Evolutionary conservation across 1,140 invertebrate species (phyloP), one percentile per base, ranked within the genome.

Genomic region (Cydia amplana): DNA sequence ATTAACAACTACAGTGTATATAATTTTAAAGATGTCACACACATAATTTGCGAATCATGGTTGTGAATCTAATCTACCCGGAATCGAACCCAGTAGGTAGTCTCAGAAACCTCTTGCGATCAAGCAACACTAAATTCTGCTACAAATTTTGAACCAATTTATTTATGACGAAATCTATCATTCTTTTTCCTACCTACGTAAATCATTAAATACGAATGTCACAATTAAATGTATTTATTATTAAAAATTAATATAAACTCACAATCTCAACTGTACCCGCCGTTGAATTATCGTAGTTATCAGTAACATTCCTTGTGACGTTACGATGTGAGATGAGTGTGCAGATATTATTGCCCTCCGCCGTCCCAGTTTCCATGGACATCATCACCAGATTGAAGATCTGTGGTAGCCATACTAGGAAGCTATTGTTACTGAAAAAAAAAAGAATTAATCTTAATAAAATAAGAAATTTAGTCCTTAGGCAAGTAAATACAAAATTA

Each of bases 371-470:
- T 12, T 80, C 79, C 64, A 89, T 46, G 4, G 83, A 79, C 23
- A 85, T 23, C 72, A 79, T 78, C 10, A 91, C 82, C 14, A 87
- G 12, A 74, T 88, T 85, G 74, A 90, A 23, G 43, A 91, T 83
- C 25, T 90, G 85, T 0, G 90, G 87, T 10, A 92, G 78, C 90
- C 90, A 92, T 0, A 89, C 76, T 12, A 91, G 77, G 73, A 89
- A 87, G 32, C 85, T 90, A 80, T 92, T 92, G 70, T 92, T 92
- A 16, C 91, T 92, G 84, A 83, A 32, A 6, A 43, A 74, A 55
- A 74, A 49, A 51, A 12, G 10, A 10, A 40, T 40, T 7, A 40
- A 12, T 9, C 10, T 40, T 10, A 40, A 40, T 40, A 36, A 2
- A 67, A 74, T 4, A 65, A 74, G 40, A 64, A 74, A 43, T 2